These are phyloP conservation scores for Pipistrellus pygmaeus DNA, from an alignment of 2,797 vertebrate genomes.

Conservation along the genomic window DNA sequence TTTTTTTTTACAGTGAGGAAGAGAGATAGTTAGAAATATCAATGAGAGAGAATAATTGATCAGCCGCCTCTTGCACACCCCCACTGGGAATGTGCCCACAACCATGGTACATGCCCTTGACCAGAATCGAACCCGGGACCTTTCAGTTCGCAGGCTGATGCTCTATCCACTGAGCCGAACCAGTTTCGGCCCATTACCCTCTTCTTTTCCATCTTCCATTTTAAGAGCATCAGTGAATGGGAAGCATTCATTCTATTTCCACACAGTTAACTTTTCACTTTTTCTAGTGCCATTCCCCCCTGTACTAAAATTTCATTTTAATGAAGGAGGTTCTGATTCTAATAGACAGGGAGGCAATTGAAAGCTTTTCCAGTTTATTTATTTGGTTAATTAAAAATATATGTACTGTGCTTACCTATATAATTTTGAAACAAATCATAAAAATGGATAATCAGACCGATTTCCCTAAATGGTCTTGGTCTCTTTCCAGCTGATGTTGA, in stretches of 20 bases:
- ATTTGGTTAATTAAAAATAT: background rate
- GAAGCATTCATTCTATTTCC: background rate
- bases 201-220: background rate
- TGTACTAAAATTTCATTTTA: conserved; percentile 2
- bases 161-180: no score
- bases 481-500: background rate
- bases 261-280: background rate
- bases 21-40: no score
- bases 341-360: background rate
- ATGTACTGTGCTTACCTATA: background rate
- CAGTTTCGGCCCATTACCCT: background rate
- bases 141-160: no score
- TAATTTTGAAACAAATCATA: conserved; percentile 25
- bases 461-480: background rate
- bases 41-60: no score
- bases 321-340: conserved; percentile 10
- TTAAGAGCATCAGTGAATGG: background rate
- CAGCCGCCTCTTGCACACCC: no score
- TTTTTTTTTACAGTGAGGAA: no score
- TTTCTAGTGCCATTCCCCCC: conserved; percentile 3
- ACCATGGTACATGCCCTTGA: no score
- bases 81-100: no score
- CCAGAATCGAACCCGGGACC: no score
- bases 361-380: background rate
- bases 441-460: background rate